These are phyloP conservation scores for Drosophila gaucha DNA, from an alignment of 2,888 invertebrate genomes.

Conservation along the genomic window DNA sequence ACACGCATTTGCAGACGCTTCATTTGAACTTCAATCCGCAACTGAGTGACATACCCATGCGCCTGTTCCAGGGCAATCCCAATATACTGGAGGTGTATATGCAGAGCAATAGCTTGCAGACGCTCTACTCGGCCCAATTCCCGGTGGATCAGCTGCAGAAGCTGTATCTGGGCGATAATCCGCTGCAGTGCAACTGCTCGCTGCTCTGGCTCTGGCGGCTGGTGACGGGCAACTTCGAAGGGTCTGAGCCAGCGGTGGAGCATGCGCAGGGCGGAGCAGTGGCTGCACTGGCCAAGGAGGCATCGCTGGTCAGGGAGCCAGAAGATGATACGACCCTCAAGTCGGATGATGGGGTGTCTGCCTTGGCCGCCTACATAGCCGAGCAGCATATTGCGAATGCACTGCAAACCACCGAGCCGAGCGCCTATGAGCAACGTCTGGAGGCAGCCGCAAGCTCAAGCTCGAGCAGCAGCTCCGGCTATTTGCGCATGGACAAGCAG, in stretches of 20 bases:
- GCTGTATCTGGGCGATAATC: constrained; percentile 92
- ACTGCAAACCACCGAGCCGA: constrained; percentile 67
- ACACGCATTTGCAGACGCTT: constrained; percentile 92
- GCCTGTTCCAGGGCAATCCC: constrained; percentile 93
- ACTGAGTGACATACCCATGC: constrained; percentile 90
- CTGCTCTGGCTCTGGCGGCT: constrained; percentile 94
- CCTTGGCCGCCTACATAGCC: constrained; percentile 79
- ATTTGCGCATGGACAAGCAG: constrained; percentile 82
- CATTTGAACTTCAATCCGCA: constrained; percentile 91
- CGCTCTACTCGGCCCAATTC: constrained; percentile 92
- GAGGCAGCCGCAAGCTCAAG: constrained; percentile 45
- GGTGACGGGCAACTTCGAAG: constrained; percentile 84
- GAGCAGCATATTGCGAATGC: constrained; percentile 73
- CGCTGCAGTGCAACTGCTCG: constrained; percentile 94
- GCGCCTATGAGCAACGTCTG: constrained; percentile 51
- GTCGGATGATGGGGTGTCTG: constrained; percentile 65
- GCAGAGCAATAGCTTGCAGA: constrained; percentile 90
- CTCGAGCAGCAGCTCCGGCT: constrained; percentile 56
- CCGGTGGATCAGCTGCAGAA: constrained; percentile 91
- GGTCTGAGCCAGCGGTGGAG: constrained; percentile 52
- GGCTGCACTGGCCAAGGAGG: constrained; percentile 76
- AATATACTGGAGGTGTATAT: constrained; percentile 91
- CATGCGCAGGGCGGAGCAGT: constrained; percentile 74
- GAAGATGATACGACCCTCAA: constrained; percentile 54
- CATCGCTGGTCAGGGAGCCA: constrained; percentile 40